Conservation (phyloP, 2,797 vertebrate genomes). For the Poeciliopsis paucimaculata region DNA sequence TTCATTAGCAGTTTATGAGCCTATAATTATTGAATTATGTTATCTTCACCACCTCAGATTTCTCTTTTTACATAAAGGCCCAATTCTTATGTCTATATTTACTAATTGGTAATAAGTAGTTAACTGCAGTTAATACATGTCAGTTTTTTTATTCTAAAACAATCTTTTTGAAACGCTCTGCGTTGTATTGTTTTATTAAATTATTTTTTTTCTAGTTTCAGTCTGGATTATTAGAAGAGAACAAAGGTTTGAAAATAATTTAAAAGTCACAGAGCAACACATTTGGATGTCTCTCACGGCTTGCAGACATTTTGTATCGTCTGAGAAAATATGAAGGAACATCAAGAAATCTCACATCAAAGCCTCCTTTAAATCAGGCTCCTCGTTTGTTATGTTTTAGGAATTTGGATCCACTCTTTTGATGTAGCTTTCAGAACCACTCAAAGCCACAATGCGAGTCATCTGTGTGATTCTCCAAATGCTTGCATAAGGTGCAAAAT, state of each 20-base stretch:
- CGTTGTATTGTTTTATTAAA: neutral
- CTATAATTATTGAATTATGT: conserved; percentile 69
- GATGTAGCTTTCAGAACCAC: conserved; percentile 81
- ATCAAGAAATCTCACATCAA: conserved; percentile 76
- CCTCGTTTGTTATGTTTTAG: conserved; percentile 69
- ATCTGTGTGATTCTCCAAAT: conserved; percentile 47
- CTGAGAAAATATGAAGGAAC: conserved; percentile 51
- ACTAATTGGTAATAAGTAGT: conserved; percentile 4
- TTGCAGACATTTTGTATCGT: conserved; percentile 63
- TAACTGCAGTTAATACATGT: neutral
- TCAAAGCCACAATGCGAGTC: conserved; percentile 52
- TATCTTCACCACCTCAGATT: conserved; percentile 52
- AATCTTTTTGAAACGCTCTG: neutral
- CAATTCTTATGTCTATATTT: conserved; percentile 53
- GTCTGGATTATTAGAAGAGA: neutral
- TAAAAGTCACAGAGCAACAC: conserved; percentile 37
- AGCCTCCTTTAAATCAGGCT: conserved; percentile 63
- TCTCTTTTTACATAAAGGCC: conserved; percentile 51
- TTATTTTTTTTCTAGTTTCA: neutral
- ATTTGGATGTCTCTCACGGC: conserved; percentile 30
- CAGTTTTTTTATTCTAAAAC: neutral
- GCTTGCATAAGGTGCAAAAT: conserved; percentile 59
- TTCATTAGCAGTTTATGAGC: conserved; percentile 75
- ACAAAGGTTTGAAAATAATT: conserved; percentile 27
- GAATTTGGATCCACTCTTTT: conserved; percentile 74